These are phyloP conservation scores for Agrotis clavis DNA, from an alignment of 2,888 invertebrate genomes.

Conservation along the genomic window DNA sequence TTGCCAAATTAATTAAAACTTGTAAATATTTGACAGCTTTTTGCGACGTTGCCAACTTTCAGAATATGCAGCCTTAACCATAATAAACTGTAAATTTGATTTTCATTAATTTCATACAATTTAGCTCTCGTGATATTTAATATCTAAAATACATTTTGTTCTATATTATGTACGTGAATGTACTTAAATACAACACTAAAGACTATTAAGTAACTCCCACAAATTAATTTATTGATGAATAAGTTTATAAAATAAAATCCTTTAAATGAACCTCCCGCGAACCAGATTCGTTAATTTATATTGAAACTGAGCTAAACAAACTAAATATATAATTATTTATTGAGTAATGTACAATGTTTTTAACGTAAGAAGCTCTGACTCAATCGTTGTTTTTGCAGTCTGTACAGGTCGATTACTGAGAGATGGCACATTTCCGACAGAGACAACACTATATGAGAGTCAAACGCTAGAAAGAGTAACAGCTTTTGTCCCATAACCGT, in stretches of 20 bases:
- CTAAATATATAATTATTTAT: constrained; percentile 17
- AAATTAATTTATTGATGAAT: constrained; percentile 48
- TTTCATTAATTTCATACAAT: constrained; percentile 47
- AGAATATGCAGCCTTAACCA: too few species aligned
- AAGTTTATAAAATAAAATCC: constrained; percentile 48
- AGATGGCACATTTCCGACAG: constrained; percentile 4
- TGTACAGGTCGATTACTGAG: constrained; percentile 9
- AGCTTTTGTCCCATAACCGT: neutral
- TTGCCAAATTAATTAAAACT: too few species aligned
- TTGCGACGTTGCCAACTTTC: too few species aligned
- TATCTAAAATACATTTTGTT: constrained; percentile 68
- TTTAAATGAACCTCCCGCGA: constrained; percentile 35
- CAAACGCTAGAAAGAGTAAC: constrained; percentile 2
- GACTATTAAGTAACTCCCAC: constrained; percentile 63
- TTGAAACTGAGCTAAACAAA: constrained; percentile 33
- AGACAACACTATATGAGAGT: constrained; percentile 15
- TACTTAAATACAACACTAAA: constrained; percentile 60
- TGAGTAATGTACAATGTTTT: constrained; percentile 42
- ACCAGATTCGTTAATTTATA: constrained; percentile 21
- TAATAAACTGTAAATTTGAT: constrained; percentile 53
- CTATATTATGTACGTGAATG: constrained; percentile 63
- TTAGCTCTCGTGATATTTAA: constrained; percentile 59
- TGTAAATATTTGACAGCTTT: too few species aligned
- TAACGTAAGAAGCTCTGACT: constrained; percentile 37
- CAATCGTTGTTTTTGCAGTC: constrained; percentile 49